These are phyloP conservation scores for Microcebus griseorufus DNA, from an alignment of 2,113 vertebrate species.

Conservation along the genomic window DNA sequence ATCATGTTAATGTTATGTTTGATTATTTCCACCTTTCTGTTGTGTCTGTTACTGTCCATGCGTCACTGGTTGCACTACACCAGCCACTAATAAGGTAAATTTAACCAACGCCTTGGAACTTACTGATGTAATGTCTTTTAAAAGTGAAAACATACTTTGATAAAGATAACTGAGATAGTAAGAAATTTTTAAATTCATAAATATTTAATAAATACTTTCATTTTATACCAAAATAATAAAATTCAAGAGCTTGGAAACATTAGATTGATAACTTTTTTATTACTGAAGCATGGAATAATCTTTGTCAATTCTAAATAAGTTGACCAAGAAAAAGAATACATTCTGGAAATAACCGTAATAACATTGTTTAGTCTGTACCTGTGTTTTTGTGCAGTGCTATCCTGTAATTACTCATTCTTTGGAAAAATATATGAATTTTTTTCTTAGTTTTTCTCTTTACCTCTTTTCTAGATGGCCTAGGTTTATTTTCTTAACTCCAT, in stretches of 20 bases:
- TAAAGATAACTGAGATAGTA: slow-evolving; percentile 27
- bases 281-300: not conserved
- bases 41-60: slow-evolving; percentile 95
- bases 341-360: not conserved
- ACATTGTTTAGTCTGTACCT: slow-evolving; percentile 2
- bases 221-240: slow-evolving; percentile 28
- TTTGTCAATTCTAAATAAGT: slow-evolving; percentile 19
- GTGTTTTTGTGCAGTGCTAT: not conserved
- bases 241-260: slow-evolving; percentile 21
- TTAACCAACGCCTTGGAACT: not conserved
- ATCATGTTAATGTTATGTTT: slow-evolving; percentile 98
- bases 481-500: slow-evolving; percentile 36
- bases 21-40: slow-evolving; percentile 99
- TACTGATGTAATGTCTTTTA: not conserved
- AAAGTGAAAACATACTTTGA: slow-evolving; percentile 14
- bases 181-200: slow-evolving; percentile 11
- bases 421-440: not conserved
- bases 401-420: not conserved
- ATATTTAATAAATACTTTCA: slow-evolving; percentile 22
- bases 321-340: slow-evolving; percentile 26
- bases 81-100: slow-evolving; percentile 97
- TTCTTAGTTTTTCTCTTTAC: slow-evolving; percentile 2
- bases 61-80: slow-evolving; percentile 96
- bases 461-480: not conserved
- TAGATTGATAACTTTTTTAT: not conserved